These are phyloP conservation scores for Coreius guichenoti DNA, from an alignment of 2,797 vertebrate genomes.

Conservation along the genomic window DNA sequence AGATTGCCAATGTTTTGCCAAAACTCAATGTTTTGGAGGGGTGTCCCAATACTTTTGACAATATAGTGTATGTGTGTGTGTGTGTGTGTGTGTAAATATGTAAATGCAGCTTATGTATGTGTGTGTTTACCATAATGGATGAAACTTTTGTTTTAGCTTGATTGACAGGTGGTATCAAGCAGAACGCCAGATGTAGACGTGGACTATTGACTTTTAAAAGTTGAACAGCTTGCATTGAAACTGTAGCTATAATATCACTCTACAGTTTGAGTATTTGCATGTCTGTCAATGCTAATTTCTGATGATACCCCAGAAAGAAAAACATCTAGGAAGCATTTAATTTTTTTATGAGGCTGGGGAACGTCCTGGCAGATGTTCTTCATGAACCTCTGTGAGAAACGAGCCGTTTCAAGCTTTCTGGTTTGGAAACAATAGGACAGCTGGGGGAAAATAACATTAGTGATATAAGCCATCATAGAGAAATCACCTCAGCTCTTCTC, in stretches of 20 bases:
- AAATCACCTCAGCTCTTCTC: conserved; percentile 20
- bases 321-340: background rate
- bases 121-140: too few species aligned
- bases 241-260: background rate
- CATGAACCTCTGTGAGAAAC: background rate
- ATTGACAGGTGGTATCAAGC: background rate
- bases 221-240: background rate
- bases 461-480: background rate
- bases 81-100: too few species aligned
- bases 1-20: too few species aligned
- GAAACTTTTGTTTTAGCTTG: too few species aligned
- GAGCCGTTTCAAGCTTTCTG: background rate
- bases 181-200: background rate
- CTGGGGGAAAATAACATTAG: conserved; percentile 23
- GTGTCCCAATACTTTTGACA: too few species aligned
- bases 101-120: too few species aligned
- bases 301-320: conserved; percentile 10
- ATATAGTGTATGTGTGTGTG: too few species aligned
- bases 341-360: background rate
- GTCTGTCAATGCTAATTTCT: background rate
- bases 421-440: conserved; percentile 10
- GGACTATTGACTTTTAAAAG: conserved; percentile 1
- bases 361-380: conserved; percentile 14
- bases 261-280: background rate
- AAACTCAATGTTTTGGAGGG: too few species aligned